These are phyloP conservation scores for Zoanthus solanderi DNA, from an alignment of 92 coral and sea anemone genomes.

Conservation along the genomic window DNA sequence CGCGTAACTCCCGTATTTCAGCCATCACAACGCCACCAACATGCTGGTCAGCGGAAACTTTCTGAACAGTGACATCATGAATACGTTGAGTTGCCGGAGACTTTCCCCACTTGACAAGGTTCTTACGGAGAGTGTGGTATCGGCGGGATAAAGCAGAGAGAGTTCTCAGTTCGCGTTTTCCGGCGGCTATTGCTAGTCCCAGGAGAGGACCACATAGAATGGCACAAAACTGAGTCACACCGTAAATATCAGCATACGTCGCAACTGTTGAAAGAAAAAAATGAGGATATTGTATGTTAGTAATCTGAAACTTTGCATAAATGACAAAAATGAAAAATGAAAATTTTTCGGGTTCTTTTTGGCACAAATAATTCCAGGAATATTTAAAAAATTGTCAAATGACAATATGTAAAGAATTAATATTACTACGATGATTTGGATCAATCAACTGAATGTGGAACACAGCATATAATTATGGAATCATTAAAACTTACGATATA, in stretches of 20 bases:
- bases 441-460: too few species aligned
- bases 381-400: too few species aligned
- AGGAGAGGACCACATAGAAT: constrained; percentile 35
- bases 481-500: too few species aligned
- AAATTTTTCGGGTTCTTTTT: background rate
- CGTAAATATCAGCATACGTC: constrained; percentile 40
- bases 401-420: too few species aligned
- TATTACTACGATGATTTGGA: too few species aligned
- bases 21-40: background rate
- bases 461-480: too few species aligned
- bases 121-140: background rate
- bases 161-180: constrained; percentile 15
- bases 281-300: background rate
- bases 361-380: background rate
- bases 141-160: background rate
- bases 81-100: background rate
- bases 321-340: background rate
- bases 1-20: constrained; percentile 24
- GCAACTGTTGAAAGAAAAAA: constrained; percentile 23
- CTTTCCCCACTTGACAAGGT: background rate
- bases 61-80: constrained; percentile 17
- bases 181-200: constrained; percentile 21
- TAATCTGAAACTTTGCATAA: background rate
- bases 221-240: constrained; percentile 37
- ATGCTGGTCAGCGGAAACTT: background rate